Base-by-base conservation (phyloP, 1,140 invertebrate genomes). In the Drosophila nasuta region DNA sequence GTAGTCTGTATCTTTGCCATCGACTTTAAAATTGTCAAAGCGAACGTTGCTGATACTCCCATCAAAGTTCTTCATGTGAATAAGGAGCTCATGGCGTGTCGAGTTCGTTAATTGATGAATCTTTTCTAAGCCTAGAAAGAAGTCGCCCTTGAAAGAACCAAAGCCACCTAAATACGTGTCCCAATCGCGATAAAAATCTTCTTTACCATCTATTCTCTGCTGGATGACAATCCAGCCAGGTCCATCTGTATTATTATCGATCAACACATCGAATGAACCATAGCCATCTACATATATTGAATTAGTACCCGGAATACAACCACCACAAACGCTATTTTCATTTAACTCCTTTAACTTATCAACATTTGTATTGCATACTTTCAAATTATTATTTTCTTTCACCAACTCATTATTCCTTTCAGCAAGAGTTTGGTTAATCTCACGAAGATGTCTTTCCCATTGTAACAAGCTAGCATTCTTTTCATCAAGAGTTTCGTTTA, bases 61-160 rank as follows among this genome's bases (percentile, higher is more conserved):
- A 43, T 13, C 7, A 3, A 5, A 13, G n/a, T 13, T 3, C 7
- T 13, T 20, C 20, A 64, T 43, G 4, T 15, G 25, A 13, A 64
- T 43, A 7, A 28, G 15, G 0, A 64, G 62, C 20, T 64, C 35
- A 8, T 64, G 20, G 1, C 17, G 62, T 1, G 52, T n/a, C 1
- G 38, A 13, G 11, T n/a, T 64, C 1, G 62, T 64, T 11, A 64
- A 3, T 1, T 33, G 49, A 54, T 64, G 35, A 1, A 64, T 15
- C n/a, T 43, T 54, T 5, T 64, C 62, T n/a, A 64, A 33, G 8
- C 62, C 49, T 2, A 64, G 49, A 28, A 52, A 64, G 13, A 64
- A 64, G n/a, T 64, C 49, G 1, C 20, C 20, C 4, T 17, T 8
- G 0, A 64, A 30, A 1, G 38, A 54, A 1, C 62, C 62, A n/a